These are phyloP conservation scores for Drosophila azteca DNA, from an alignment of 1,140 invertebrate genomes.

Conservation along the genomic window DNA sequence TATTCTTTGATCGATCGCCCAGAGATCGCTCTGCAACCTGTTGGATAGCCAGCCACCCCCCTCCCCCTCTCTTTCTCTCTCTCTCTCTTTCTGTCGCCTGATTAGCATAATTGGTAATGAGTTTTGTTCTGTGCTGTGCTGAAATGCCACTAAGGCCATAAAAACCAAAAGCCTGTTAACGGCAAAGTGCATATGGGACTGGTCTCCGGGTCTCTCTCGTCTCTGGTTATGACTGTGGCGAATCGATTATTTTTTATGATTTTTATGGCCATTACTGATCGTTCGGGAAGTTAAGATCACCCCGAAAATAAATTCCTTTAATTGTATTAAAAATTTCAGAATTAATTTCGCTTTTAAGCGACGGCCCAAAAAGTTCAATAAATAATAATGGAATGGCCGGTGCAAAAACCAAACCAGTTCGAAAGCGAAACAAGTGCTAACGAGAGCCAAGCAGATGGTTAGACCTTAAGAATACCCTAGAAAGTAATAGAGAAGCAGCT, in stretches of 20 bases:
- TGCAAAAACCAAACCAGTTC: no score
- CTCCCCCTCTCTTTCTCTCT: neutral
- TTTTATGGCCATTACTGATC: constrained; percentile 10
- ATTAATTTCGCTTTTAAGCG: no score
- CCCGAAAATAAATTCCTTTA: no score
- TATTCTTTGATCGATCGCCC: constrained; percentile 22
- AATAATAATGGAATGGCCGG: no score
- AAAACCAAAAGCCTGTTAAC: constrained; percentile 53
- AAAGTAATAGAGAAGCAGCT: no score
- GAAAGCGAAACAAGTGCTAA: no score
- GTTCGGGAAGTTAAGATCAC: no score
- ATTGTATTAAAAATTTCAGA: no score
- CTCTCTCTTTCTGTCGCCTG: neutral
- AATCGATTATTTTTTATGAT: constrained; percentile 30
- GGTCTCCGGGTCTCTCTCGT: neutral
- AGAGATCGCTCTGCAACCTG: constrained; percentile 30
- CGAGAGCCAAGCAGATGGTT: no score
- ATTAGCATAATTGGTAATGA: constrained; percentile 64
- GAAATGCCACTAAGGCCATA: constrained; percentile 62
- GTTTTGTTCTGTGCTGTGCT: constrained; percentile 23
- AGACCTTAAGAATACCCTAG: no score
- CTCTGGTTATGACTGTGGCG: constrained; percentile 5
- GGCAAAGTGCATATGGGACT: constrained; percentile 35
- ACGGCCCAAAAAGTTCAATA: no score
- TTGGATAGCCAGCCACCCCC: constrained; percentile 22